A percentile compares a stretch with the other conserved stretches of the same genome.
Evolutionary conservation across 2,888 invertebrate genomes (phyloP).

Genomic region (Diabrotica balteata): DNA sequence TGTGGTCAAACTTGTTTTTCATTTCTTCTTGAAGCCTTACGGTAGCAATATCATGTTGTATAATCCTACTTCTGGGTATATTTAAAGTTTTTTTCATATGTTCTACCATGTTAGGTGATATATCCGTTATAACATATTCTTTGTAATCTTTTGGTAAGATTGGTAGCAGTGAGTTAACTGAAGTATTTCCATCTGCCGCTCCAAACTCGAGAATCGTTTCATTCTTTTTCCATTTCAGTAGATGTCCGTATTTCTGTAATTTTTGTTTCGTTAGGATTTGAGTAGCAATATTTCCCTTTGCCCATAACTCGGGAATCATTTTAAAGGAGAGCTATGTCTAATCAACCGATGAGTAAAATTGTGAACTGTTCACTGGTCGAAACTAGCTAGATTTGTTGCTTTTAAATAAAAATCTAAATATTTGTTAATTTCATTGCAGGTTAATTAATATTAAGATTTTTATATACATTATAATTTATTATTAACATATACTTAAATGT

Average conservation of each 20-base stretch:
- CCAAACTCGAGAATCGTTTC: conserved; percentile 7
- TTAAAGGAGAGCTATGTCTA: neutral
- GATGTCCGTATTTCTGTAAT: conserved; percentile 8
- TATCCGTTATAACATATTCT: conserved; percentile 7
- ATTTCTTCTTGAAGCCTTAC: neutral
- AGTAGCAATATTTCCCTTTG: neutral
- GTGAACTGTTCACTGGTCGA: too few species aligned
- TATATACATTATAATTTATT: too few species aligned
- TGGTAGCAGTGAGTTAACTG: neutral
- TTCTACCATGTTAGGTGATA: conserved; percentile 8
- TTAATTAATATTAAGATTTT: too few species aligned
- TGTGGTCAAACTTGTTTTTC: conserved; percentile 6
- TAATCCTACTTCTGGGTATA: neutral
- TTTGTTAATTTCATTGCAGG: too few species aligned
- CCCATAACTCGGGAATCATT: neutral
- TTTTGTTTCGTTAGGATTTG: neutral
- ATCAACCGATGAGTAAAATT: too few species aligned
- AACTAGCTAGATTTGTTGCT: too few species aligned
- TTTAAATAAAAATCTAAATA: too few species aligned
- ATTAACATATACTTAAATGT: too few species aligned
- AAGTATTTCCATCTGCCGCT: conserved; percentile 3
- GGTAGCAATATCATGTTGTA: neutral
- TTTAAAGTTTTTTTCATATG: neutral
- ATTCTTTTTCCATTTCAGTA: conserved; percentile 12
- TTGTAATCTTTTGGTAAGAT: conserved; percentile 3